Percentiles rank a stretch among this genome's conserved stretches.
These are phyloP conservation scores for Ascidia mentula DNA, from an alignment of 23 tunicate genomes.

Conservation along the genomic window DNA sequence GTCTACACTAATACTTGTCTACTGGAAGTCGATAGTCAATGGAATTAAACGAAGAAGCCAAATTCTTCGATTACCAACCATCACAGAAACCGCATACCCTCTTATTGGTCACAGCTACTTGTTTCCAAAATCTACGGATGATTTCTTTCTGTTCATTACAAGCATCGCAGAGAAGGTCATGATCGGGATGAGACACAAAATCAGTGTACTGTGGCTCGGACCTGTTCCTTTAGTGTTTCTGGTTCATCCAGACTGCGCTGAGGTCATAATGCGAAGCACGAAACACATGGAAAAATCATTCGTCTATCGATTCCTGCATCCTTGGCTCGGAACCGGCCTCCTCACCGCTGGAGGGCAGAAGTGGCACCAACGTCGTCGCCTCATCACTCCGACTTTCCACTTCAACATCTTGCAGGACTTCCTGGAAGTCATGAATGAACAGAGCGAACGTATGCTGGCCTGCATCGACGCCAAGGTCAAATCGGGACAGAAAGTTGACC, in stretches of 20 bases:
- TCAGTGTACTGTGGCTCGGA: slow-evolving; percentile 59
- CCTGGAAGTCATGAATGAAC: slow-evolving; percentile 53
- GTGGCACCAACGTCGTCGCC: slow-evolving; percentile 73
- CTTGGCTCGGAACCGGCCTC: slow-evolving; percentile 81
- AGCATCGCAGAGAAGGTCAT: neutral
- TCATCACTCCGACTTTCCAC: slow-evolving; percentile 90
- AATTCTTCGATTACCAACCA: neutral
- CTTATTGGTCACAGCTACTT: slow-evolving; percentile 31
- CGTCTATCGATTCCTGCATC: slow-evolving; percentile 53
- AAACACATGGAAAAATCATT: slow-evolving; percentile 64
- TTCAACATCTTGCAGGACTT: slow-evolving; percentile 83
- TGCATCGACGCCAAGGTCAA: slow-evolving; percentile 8
- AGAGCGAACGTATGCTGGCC: neutral
- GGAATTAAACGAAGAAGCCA: neutral
- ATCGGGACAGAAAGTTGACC: slow-evolving; percentile 3
- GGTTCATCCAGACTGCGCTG: slow-evolving; percentile 66
- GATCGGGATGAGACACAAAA: slow-evolving; percentile 16
- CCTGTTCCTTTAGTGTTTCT: slow-evolving; percentile 42
- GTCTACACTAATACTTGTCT: neutral
- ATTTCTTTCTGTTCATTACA: slow-evolving; percentile 15
- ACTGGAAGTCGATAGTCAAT: neutral
- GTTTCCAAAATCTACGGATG: slow-evolving; percentile 18
- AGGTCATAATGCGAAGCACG: slow-evolving; percentile 57
- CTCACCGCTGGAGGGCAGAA: slow-evolving; percentile 69
- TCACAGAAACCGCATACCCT: slow-evolving; percentile 6